Evolutionary conservation across 2,797 vertebrate species (phyloP).

Genomic region (Acanthurus tractus): DNA sequence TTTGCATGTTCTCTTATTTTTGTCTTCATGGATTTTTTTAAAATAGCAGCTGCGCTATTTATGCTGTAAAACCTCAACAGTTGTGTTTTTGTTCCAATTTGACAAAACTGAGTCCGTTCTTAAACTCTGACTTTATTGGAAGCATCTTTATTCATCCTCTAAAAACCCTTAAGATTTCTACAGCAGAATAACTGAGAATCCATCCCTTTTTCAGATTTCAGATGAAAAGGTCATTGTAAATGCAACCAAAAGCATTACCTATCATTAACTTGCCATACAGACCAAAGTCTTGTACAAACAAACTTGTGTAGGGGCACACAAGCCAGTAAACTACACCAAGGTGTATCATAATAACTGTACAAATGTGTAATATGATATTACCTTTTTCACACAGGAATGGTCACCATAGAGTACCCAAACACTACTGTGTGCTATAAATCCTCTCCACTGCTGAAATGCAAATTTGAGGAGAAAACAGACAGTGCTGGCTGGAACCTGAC

Average conservation of each 20-base stretch:
- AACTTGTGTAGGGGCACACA: not conserved
- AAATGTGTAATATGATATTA: not conserved
- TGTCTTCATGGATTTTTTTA: too few relatives aligned
- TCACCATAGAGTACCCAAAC: slow-evolving; percentile 42
- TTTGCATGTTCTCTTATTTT: too few relatives aligned
- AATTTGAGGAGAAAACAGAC: slow-evolving; percentile 32
- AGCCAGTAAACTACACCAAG: not conserved
- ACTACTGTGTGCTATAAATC: slow-evolving; percentile 47
- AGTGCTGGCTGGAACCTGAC: slow-evolving; percentile 61
- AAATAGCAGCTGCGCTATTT: too few relatives aligned
- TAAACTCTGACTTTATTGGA: too few relatives aligned
- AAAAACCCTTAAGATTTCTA: not conserved
- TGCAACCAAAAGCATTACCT: not conserved
- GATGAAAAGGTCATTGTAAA: not conserved
- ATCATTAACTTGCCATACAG: not conserved
- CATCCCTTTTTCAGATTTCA: not conserved
- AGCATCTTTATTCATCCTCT: not conserved
- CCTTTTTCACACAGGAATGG: slow-evolving; percentile 70
- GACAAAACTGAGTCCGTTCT: too few relatives aligned
- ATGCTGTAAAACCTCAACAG: too few relatives aligned
- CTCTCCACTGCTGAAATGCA: slow-evolving; percentile 46
- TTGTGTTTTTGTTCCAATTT: too few relatives aligned
- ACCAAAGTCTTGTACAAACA: not conserved
- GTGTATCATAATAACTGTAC: too few relatives aligned
- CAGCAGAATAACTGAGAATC: too few relatives aligned